phyloP scores from a whole-genome alignment of 2,888 invertebrate genomes.

The Mystacides longicornis region DNA sequence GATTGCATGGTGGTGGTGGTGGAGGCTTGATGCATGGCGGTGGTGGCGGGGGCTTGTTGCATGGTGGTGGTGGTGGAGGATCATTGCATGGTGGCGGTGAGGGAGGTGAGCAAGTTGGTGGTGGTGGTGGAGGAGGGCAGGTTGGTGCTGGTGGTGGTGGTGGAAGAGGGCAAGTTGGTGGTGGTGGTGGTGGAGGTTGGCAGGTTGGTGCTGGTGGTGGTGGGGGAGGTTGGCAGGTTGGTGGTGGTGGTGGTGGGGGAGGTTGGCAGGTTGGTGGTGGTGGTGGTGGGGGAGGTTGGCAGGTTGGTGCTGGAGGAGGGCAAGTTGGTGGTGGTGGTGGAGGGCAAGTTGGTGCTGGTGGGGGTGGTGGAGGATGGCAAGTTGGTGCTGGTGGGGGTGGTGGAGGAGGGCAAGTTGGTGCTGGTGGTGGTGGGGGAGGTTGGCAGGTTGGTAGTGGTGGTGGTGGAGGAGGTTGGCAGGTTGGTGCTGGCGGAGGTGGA shows the following conservation, averaged over 20 bases:
- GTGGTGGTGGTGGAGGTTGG: neutral
- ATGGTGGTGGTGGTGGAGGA: neutral
- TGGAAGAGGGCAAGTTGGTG: neutral
- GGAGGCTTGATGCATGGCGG: neutral
- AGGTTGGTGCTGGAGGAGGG: neutral
- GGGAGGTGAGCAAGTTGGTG: neutral
- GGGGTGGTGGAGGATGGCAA: neutral
- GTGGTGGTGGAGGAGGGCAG: neutral
- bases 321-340: neutral
- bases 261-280: neutral
- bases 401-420: neutral
- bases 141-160: neutral
- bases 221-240: neutral
- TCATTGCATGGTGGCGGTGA: neutral
- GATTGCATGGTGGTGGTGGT: no score
- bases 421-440: neutral
- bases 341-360: neutral
- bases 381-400: neutral
- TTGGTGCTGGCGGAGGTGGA: neutral
- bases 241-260: neutral
- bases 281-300: neutral
- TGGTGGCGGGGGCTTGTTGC: neutral
- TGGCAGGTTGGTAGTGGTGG: neutral
- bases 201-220: neutral
- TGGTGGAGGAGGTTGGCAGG: neutral